A percentile compares a stretch with the other conserved stretches of the same genome.
Evolutionary conservation across 2,797 vertebrate species (phyloP).

Genomic region (Xyrichtys novacula): DNA sequence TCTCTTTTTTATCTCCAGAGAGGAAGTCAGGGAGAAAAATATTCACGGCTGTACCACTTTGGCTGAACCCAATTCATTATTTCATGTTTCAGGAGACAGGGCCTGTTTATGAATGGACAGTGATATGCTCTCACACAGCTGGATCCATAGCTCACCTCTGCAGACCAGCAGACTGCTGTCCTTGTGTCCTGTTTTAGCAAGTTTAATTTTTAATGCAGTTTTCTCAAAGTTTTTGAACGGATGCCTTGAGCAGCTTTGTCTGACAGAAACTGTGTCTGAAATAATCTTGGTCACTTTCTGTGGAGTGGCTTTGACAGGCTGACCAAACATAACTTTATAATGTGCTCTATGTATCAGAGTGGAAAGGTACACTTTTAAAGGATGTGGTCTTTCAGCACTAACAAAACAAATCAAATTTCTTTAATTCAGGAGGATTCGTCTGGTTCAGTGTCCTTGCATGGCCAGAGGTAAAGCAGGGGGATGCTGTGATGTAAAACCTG

Average conservation of each 20-base stretch:
- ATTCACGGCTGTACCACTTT: not conserved
- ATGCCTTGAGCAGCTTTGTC: not conserved
- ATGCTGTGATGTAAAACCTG: too few relatives aligned
- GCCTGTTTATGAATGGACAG: not conserved
- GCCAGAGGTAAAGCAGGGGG: too few relatives aligned
- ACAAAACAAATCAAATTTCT: too few relatives aligned
- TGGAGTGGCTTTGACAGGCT: conserved; percentile 2
- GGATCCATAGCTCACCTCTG: not conserved
- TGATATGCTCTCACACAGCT: not conserved
- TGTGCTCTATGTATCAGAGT: not conserved
- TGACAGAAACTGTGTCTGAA: not conserved
- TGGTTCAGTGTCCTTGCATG: too few relatives aligned
- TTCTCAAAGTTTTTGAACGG: not conserved
- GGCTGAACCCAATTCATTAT: conserved; percentile 8
- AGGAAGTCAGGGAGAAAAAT: not conserved
- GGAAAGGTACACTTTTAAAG: not conserved
- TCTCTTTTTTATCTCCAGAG: not conserved
- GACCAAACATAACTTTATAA: not conserved
- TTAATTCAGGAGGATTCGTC: too few relatives aligned
- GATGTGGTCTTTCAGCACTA: not conserved
- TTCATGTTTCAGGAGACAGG: not conserved
- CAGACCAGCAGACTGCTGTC: not conserved
- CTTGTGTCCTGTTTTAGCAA: not conserved
- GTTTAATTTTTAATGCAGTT: conserved; percentile 13
- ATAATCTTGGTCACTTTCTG: conserved; percentile 1